phyloP scores from a whole-genome alignment of 1,140 invertebrate genomes.

The Tetramorium alpestre region DNA sequence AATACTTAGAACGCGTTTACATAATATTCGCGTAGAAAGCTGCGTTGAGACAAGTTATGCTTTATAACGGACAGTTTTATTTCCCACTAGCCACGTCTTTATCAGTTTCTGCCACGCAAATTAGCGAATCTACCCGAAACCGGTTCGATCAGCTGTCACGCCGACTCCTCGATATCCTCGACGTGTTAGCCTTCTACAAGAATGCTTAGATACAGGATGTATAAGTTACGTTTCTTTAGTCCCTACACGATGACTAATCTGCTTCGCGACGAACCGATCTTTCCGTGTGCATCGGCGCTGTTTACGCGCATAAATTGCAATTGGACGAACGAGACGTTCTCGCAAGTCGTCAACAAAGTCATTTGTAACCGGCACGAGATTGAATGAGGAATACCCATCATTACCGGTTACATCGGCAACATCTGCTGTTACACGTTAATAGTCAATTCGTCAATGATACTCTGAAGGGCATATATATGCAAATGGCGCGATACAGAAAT shows the following conservation, averaged over 20 bases:
- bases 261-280: constrained; percentile 15
- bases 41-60: constrained; percentile 17
- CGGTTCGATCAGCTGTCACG: constrained; percentile 41
- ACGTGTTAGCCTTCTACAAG: not conserved
- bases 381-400: constrained; percentile 37
- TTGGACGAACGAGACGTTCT: constrained; percentile 35
- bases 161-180: too few relatives aligned
- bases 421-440: constrained; percentile 48
- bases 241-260: constrained; percentile 34
- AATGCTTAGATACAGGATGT: not conserved
- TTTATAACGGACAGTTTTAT: constrained; percentile 45
- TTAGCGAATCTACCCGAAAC: constrained; percentile 42
- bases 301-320: constrained; percentile 45
- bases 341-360: constrained; percentile 31
- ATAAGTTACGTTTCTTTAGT: not conserved
- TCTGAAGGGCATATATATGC: constrained; percentile 1
- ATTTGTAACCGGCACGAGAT: constrained; percentile 41
- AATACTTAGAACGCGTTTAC: constrained; percentile 35
- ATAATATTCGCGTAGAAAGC: constrained; percentile 42
- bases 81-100: constrained; percentile 39
- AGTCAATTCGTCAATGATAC: constrained; percentile 53
- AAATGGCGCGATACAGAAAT: constrained; percentile 19
- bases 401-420: constrained; percentile 47
- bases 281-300: not conserved
- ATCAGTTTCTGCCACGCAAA: constrained; percentile 49